phyloP scores from a whole-genome alignment of 1,140 invertebrate species.

The Laupala kohalensis region DNA sequence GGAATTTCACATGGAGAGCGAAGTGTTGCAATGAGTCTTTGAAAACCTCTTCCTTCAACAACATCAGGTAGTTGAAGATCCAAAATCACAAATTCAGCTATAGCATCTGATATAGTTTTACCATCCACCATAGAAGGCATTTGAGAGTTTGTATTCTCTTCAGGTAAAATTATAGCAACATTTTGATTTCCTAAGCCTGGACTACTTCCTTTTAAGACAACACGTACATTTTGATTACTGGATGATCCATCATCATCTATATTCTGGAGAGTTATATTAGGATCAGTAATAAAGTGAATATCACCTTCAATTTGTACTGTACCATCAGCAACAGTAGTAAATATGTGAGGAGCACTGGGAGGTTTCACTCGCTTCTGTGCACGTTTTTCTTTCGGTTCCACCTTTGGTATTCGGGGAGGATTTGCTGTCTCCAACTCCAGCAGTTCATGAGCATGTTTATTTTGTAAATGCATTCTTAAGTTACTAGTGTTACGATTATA shows the following conservation, averaged over 20 bases:
- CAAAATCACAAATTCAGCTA: slow-evolving; percentile 34
- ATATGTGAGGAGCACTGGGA: slow-evolving; percentile 24
- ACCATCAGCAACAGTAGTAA: slow-evolving; percentile 32
- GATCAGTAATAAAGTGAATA: slow-evolving; percentile 33
- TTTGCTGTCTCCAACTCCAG: slow-evolving; percentile 29
- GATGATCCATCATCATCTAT: slow-evolving; percentile 24
- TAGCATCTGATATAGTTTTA: slow-evolving; percentile 31
- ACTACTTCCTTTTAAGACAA: slow-evolving; percentile 24
- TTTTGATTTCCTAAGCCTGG: slow-evolving; percentile 20
- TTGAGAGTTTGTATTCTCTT: slow-evolving; percentile 20
- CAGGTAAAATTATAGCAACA: slow-evolving; percentile 24
- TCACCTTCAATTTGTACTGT: slow-evolving; percentile 33
- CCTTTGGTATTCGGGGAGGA: slow-evolving; percentile 5
- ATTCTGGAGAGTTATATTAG: slow-evolving; percentile 25
- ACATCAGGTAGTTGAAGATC: slow-evolving; percentile 35
- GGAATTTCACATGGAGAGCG: slow-evolving; percentile 38
- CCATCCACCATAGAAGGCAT: slow-evolving; percentile 18
- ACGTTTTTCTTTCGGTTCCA: slow-evolving; percentile 28
- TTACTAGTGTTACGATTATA: slow-evolving; percentile 51
- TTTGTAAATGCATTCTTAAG: slow-evolving; percentile 44
- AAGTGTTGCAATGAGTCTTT: slow-evolving; percentile 33
- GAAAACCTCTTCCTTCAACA: slow-evolving; percentile 36
- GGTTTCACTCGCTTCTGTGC: slow-evolving; percentile 28
- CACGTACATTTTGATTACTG: slow-evolving; percentile 18
- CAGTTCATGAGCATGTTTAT: slow-evolving; percentile 38